Percentiles rank a stretch among this genome's conserved stretches.
These are phyloP conservation scores for Frankliniella fusca DNA, from an alignment of 2,888 invertebrate genomes.

Conservation along the genomic window DNA sequence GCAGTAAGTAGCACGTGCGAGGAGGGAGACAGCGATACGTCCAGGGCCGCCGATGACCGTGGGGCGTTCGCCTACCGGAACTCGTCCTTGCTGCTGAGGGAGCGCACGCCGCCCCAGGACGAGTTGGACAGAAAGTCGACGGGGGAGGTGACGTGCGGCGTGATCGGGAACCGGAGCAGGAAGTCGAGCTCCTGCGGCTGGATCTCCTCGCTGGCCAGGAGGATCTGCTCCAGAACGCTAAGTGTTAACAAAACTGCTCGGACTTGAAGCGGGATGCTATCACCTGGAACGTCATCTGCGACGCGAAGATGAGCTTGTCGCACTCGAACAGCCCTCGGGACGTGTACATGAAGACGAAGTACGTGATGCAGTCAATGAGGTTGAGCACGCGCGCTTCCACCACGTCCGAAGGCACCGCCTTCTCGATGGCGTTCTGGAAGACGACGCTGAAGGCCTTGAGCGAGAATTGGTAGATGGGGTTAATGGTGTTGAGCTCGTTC, in stretches of 20 bases:
- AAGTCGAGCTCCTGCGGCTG: slow-evolving; percentile 83
- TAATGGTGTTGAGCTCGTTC: slow-evolving; percentile 91
- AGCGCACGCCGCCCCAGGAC: slow-evolving; percentile 94
- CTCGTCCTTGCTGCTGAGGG: slow-evolving; percentile 83
- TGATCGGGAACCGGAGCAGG: slow-evolving; percentile 84
- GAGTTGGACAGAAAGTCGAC: slow-evolving; percentile 90
- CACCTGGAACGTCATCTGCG: slow-evolving; percentile 94
- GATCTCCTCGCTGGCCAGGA: slow-evolving; percentile 82
- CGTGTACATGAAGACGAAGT: slow-evolving; percentile 92
- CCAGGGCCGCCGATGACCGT: too few species aligned
- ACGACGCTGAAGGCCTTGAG: slow-evolving; percentile 97
- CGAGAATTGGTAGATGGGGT: slow-evolving; percentile 96
- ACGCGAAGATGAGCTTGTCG: slow-evolving; percentile 92
- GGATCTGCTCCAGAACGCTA: slow-evolving; percentile 57
- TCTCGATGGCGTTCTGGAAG: slow-evolving; percentile 91
- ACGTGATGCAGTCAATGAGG: slow-evolving; percentile 90
- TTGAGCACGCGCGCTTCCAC: slow-evolving; percentile 76
- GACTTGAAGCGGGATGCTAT: not conserved
- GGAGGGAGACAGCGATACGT: too few species aligned
- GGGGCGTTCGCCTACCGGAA: slow-evolving; percentile 59
- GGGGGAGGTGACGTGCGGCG: slow-evolving; percentile 88
- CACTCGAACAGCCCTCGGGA: slow-evolving; percentile 91
- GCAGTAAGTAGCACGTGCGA: too few species aligned
- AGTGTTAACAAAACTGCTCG: not conserved
- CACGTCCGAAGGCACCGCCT: slow-evolving; percentile 75